Evolutionary conservation across 2,888 invertebrate species (phyloP).

Genomic region (Rhopalosiphum nymphaeae): DNA sequence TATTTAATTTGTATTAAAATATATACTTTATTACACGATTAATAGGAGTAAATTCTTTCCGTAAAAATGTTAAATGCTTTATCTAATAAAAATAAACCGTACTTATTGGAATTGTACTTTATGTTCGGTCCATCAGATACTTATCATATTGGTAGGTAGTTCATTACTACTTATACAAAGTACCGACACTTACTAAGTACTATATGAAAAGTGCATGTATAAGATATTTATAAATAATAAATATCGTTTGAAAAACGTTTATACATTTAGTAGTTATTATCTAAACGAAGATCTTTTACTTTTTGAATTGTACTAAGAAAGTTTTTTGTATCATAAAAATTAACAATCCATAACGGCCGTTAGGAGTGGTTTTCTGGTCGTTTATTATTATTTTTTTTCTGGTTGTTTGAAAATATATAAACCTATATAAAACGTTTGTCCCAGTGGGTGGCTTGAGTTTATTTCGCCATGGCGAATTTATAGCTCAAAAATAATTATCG

Average conservation of each 20-base stretch:
- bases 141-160: not conserved
- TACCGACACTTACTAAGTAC: not conserved
- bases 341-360: conserved; percentile 63
- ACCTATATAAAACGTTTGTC: conserved; percentile 55
- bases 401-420: conserved; percentile 24
- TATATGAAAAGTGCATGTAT: not conserved
- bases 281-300: conserved; percentile 32
- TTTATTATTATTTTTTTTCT: conserved; percentile 55
- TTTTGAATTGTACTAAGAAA: conserved; percentile 27
- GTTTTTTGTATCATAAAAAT: conserved; percentile 62
- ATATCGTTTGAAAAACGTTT: conserved; percentile 3
- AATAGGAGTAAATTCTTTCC: not conserved
- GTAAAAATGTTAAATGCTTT: not conserved
- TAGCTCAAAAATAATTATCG: conserved; percentile 62
- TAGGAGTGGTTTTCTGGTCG: conserved; percentile 53
- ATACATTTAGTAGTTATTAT: conserved; percentile 28
- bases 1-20: not conserved
- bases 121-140: not conserved
- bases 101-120: not conserved
- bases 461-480: conserved; percentile 54
- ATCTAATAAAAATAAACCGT: not conserved
- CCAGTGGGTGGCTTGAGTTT: conserved; percentile 53
- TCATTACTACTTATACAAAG: not conserved
- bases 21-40: not conserved
- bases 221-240: not conserved